Evolutionary conservation across 2,888 invertebrate genomes (phyloP), one percentile per base, ranked within the genome.

Genomic region (Drosophila kuntzei): DNA sequence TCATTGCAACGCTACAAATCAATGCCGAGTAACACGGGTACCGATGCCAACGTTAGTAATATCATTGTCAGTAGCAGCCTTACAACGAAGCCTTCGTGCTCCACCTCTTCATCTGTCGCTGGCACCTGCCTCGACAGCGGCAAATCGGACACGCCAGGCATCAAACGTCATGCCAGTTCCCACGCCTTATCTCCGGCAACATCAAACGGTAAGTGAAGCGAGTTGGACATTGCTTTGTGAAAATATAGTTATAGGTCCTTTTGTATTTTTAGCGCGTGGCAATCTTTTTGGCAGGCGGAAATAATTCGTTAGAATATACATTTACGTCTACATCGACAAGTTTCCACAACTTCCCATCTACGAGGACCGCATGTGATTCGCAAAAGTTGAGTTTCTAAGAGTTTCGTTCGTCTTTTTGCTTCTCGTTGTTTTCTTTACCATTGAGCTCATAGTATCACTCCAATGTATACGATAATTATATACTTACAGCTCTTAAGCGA

Each of bases 1-100:
- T 82, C 90, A 1, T 61, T 91, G 39, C 91, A 90, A 50, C 85
- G 91, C 1, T 90, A 90, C 65, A 90, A 91, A 41, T 91, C 91
- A 0, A 89, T 91, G 91, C 91, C 91, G 1, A 79, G 76, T 1
- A 87, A 88, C 3, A 79, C 84, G 0, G 62, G 11, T n/a, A n/a
- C 20, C n/a, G 14, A 65, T 36, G 64, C 29, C 6, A 9, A 20
- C 6, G 25, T 32, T 9, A 32, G n/a, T 43, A 18, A 50, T 16
- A 50, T 9, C 20, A 16, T 20, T 27, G 63, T 51, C 12, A 61
- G 39, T 16, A 43, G 39, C 12, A 46, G 37, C 29, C 32, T 27
- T n/a, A 43, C 32, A 8, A 43, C 65, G n/a, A 46, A 39, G 6
- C 41, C 65, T 5, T 27, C 53, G 11, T 59, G 68, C n/a, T 12